Percentiles rank a stretch among this genome's conserved stretches.
Conservation (phyloP, 2,797 vertebrate genomes). For the Perodicticus potto region DNA sequence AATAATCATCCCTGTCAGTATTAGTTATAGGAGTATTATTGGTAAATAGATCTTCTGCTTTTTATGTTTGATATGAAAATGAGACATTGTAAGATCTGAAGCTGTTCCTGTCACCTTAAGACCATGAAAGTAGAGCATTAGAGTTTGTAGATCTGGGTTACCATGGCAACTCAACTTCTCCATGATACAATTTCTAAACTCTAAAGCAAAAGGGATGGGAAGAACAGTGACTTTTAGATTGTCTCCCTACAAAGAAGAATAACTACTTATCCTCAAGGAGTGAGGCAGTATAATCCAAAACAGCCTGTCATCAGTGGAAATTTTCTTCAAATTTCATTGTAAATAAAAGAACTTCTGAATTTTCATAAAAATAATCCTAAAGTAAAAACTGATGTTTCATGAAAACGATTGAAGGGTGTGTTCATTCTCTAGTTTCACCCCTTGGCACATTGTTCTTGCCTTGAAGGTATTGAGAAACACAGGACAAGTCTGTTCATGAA, state of each 20-base stretch:
- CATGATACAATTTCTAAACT: not conserved
- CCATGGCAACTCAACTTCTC: not conserved
- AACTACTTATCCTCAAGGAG: not conserved
- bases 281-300: not conserved
- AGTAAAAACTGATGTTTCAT: not conserved
- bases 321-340: conserved; percentile 39
- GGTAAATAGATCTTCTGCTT: not conserved
- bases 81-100: not conserved
- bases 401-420: not conserved
- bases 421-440: not conserved
- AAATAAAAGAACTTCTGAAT: not conserved
- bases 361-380: conserved; percentile 34
- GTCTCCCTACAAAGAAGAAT: not conserved
- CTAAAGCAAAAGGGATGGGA: not conserved
- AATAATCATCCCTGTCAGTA: not conserved
- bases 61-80: not conserved
- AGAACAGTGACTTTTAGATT: not conserved
- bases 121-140: not conserved
- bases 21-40: not conserved
- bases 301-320: not conserved
- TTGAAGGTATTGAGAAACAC: not conserved
- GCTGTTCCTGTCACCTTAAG: not conserved
- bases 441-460: not conserved
- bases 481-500: not conserved
- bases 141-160: not conserved